Evolutionary conservation across 1,140 invertebrate genomes (phyloP).

Genomic region (Tribolium castaneum): DNA sequence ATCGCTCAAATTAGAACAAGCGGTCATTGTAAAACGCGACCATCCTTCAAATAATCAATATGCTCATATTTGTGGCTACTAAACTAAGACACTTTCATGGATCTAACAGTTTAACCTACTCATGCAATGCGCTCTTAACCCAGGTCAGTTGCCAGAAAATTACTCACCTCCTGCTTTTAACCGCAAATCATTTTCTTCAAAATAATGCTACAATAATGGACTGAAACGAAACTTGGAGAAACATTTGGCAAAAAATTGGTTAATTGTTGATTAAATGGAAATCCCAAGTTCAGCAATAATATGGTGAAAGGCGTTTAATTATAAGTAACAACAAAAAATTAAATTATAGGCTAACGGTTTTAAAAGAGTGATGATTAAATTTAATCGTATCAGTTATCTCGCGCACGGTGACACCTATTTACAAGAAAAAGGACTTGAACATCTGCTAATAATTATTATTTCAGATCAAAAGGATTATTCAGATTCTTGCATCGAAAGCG

Average conservation of each 20-base stretch:
- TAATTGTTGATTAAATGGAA: not conserved
- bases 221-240: not conserved
- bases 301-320: constrained; percentile 8
- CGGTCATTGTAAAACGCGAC: not conserved
- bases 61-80: not conserved
- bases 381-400: not conserved
- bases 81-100: not conserved
- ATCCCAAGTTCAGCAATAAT: not conserved
- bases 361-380: not conserved
- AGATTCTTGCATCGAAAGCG: not conserved
- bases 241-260: not conserved
- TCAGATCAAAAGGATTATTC: not conserved
- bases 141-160: not conserved
- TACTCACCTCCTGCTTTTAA: not conserved
- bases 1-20: not conserved
- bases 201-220: not conserved
- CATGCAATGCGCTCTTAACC: not conserved
- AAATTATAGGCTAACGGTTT: constrained; percentile 4
- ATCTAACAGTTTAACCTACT: not conserved
- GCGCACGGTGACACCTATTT: not conserved
- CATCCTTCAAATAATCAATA: not conserved
- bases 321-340: not conserved
- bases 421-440: not conserved
- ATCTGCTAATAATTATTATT: not conserved
- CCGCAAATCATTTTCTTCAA: not conserved